Conservation (phyloP, 2,113 vertebrate species). For the Nibea coibor region DNA sequence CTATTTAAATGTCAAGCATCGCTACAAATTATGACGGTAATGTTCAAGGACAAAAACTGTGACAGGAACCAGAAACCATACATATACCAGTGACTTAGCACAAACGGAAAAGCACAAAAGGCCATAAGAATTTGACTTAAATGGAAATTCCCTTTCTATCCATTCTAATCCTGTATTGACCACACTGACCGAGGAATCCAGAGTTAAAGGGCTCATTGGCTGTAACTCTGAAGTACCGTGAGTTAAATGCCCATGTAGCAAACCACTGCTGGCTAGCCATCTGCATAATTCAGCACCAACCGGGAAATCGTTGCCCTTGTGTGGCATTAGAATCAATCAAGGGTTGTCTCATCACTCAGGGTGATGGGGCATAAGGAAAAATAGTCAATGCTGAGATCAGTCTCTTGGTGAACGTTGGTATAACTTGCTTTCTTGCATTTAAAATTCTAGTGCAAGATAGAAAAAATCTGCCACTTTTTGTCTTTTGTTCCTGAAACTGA, state of each 20-base stretch:
- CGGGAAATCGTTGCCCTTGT: conserved; percentile 47
- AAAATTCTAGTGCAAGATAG: not conserved
- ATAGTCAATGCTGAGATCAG: not conserved
- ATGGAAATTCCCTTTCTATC: conserved; percentile 63
- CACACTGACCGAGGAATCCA: conserved; percentile 74
- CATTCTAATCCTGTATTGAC: conserved; percentile 67
- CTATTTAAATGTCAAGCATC: conserved; percentile 1
- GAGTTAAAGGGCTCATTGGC: conserved; percentile 70
- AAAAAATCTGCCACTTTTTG: not conserved
- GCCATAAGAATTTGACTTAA: conserved; percentile 34
- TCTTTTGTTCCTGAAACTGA: conserved; percentile 3
- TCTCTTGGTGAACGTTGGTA: not conserved
- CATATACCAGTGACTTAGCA: conserved; percentile 47
- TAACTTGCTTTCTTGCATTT: not conserved
- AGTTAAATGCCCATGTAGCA: conserved; percentile 60
- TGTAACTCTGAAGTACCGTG: conserved; percentile 66
- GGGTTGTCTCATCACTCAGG: conserved; percentile 17
- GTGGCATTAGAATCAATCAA: conserved; percentile 13
- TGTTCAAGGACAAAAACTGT: not conserved
- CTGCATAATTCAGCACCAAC: conserved; percentile 50
- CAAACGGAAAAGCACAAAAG: conserved; percentile 33
- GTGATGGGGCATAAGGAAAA: conserved; percentile 8
- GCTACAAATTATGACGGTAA: conserved; percentile 5
- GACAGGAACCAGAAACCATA: conserved; percentile 3
- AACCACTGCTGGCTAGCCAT: conserved; percentile 55